Evolutionary conservation across 2,888 invertebrate species (phyloP).

Genomic region (Aelia acuminata): DNA sequence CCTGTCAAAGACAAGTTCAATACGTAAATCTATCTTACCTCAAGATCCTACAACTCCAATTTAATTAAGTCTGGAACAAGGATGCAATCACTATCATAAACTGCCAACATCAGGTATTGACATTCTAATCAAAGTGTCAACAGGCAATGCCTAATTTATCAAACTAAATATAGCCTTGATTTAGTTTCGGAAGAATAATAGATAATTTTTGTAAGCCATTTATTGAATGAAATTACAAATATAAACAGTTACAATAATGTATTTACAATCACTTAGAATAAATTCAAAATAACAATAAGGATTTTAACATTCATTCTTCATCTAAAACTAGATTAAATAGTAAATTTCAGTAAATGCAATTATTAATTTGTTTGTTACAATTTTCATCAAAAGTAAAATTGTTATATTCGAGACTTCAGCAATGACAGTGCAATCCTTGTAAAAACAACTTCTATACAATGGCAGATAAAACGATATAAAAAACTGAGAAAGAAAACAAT

Average conservation of each 20-base stretch:
- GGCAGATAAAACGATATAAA: background rate
- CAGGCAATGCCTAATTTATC: background rate
- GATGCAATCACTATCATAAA: background rate
- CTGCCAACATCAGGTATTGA: background rate
- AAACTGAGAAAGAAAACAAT: background rate
- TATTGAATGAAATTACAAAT: constrained; percentile 39
- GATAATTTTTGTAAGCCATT: constrained; percentile 26
- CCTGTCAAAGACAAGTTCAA: background rate
- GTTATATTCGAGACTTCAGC: background rate
- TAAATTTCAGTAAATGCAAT: background rate
- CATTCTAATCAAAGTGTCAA: background rate
- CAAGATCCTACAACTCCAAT: background rate
- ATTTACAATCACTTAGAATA: constrained; percentile 15
- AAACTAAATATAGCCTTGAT: constrained; percentile 20
- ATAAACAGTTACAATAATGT: constrained; percentile 26
- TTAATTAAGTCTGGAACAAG: background rate
- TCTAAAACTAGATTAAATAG: background rate
- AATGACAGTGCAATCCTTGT: background rate
- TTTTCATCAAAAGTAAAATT: background rate
- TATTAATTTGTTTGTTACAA: background rate
- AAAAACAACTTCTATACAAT: background rate
- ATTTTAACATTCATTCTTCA: background rate
- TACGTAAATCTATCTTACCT: background rate
- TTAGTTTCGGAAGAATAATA: constrained; percentile 22
- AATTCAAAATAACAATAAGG: background rate